Evolutionary conservation across 1,140 invertebrate species (phyloP).

Genomic region (Drosophila bipectinata): DNA sequence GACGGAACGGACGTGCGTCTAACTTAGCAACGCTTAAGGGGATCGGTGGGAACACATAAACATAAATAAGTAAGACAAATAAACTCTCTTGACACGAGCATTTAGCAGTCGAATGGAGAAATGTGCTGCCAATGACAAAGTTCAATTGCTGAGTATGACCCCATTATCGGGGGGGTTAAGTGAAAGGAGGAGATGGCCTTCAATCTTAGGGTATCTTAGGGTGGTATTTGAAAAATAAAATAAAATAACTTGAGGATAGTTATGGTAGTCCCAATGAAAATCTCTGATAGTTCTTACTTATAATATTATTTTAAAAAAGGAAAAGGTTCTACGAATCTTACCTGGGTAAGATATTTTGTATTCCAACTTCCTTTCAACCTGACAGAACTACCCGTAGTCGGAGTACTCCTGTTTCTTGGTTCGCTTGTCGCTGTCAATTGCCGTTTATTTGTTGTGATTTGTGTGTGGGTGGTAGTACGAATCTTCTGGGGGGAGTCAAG

Average conservation of each 20-base stretch:
- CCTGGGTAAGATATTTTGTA: neutral
- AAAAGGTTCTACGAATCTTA: too few relatives aligned
- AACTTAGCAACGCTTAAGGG: conserved; percentile 57
- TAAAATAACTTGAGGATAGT: too few relatives aligned
- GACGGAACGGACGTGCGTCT: conserved; percentile 61
- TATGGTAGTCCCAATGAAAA: too few relatives aligned
- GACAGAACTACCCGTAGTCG: conserved; percentile 13
- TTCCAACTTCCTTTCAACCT: neutral
- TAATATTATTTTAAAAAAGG: too few relatives aligned
- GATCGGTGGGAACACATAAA: conserved; percentile 56
- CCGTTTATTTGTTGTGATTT: conserved; percentile 78
- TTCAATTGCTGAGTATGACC: conserved; percentile 63
- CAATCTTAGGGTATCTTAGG: neutral
- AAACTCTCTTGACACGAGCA: conserved; percentile 72
- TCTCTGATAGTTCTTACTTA: too few relatives aligned
- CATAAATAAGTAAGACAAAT: conserved; percentile 80
- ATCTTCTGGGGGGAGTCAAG: conserved; percentile 25
- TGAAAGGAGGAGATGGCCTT: neutral
- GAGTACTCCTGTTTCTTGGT: conserved; percentile 12
- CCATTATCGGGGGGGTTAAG: neutral
- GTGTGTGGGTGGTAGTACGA: conserved; percentile 31
- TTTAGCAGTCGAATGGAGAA: conserved; percentile 54
- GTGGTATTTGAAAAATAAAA: neutral
- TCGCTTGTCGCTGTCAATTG: conserved; percentile 78
- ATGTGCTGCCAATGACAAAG: conserved; percentile 43